These are phyloP conservation scores for Formica aserva DNA, from an alignment of 2,888 invertebrate genomes.

Conservation along the genomic window DNA sequence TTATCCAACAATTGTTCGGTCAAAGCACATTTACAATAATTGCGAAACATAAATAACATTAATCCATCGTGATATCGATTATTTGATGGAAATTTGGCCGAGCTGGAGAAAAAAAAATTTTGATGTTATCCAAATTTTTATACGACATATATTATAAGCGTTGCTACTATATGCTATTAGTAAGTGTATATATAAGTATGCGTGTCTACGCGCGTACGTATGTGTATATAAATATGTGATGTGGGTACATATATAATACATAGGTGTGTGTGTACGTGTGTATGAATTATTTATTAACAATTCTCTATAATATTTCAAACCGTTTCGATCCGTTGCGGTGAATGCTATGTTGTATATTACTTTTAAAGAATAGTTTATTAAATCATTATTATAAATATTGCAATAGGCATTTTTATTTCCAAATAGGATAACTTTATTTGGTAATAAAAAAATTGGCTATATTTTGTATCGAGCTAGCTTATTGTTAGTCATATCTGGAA, in stretches of 20 bases:
- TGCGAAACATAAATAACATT: neutral
- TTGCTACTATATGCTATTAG: slow-evolving; percentile 60
- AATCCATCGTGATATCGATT: slow-evolving; percentile 53
- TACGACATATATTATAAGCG: slow-evolving; percentile 68
- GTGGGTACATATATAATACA: neutral
- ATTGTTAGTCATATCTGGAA: neutral
- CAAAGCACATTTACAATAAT: slow-evolving; percentile 12
- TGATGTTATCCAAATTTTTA: slow-evolving; percentile 65
- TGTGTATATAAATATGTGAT: slow-evolving; percentile 44
- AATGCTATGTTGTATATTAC: slow-evolving; percentile 40
- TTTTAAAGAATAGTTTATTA: slow-evolving; percentile 45
- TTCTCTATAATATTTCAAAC: slow-evolving; percentile 59
- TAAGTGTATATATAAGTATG: slow-evolving; percentile 62
- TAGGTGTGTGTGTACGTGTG: neutral
- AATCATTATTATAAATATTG: slow-evolving; percentile 45
- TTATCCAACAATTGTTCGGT: neutral
- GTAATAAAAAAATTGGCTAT: slow-evolving; percentile 5
- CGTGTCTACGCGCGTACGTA: slow-evolving; percentile 58
- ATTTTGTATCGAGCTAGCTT: neutral
- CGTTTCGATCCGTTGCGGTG: slow-evolving; percentile 57
- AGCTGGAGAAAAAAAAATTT: slow-evolving; percentile 59
- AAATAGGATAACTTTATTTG: slow-evolving; percentile 55
- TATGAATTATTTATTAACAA: slow-evolving; percentile 74
- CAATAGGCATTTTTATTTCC: slow-evolving; percentile 45
- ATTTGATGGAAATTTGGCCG: slow-evolving; percentile 58